These are phyloP conservation scores for Gerris buenoi DNA, from an alignment of 1,140 invertebrate species.

Conservation along the genomic window DNA sequence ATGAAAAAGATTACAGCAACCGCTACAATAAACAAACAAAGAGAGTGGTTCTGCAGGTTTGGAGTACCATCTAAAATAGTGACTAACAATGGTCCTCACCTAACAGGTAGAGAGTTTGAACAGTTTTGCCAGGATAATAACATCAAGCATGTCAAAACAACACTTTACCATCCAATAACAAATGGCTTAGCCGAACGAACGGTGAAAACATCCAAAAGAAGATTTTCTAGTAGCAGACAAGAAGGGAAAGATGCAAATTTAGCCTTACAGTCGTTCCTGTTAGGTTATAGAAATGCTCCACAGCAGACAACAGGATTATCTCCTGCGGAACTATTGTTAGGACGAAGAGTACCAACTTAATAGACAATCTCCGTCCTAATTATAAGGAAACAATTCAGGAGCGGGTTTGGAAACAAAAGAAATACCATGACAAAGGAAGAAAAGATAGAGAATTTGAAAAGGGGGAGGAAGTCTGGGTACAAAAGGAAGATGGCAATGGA, in stretches of 20 bases:
- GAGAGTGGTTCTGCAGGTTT: background rate
- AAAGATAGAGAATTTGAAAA: background rate
- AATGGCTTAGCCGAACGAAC: background rate
- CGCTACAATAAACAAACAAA: background rate
- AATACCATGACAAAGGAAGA: background rate
- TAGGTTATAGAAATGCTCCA: constrained; percentile 9
- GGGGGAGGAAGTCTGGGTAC: background rate
- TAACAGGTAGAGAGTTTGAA: background rate
- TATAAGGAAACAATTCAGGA: constrained; percentile 1
- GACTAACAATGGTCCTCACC: background rate
- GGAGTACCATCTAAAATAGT: background rate
- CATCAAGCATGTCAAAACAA: background rate
- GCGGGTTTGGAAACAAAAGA: background rate
- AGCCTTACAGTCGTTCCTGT: constrained; percentile 7
- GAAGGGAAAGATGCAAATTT: background rate
- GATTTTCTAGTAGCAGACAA: background rate
- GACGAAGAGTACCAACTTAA: background rate
- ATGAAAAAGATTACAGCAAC: background rate
- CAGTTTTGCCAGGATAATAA: background rate
- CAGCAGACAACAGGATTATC: constrained; percentile 9
- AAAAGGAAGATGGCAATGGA: background rate
- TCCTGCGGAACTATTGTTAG: constrained; percentile 8
- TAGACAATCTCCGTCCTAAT: constrained; percentile 4
- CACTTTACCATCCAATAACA: background rate
- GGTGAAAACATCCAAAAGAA: background rate